phyloP scores from a whole-genome alignment of 2,113 vertebrate species.

The Scomber colias region DNA sequence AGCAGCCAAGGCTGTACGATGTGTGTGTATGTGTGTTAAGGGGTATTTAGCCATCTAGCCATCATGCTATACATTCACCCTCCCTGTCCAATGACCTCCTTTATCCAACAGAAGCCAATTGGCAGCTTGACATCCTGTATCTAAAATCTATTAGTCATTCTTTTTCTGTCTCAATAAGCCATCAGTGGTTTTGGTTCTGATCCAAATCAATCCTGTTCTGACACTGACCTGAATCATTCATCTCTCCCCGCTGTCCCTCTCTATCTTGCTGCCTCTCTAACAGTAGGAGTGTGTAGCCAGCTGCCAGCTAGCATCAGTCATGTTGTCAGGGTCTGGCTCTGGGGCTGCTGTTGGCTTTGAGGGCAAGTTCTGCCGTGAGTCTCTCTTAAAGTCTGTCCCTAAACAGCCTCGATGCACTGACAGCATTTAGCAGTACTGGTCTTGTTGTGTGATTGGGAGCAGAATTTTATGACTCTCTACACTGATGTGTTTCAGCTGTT shows the following conservation, averaged over 20 bases:
- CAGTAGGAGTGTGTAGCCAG: conserved; percentile 79
- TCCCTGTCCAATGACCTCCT: conserved; percentile 55
- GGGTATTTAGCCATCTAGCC: conserved; percentile 13
- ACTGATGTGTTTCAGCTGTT: too few relatives aligned
- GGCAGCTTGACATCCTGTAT: conserved; percentile 74
- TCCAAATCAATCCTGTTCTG: conserved; percentile 83
- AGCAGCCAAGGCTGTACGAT: conserved; percentile 41
- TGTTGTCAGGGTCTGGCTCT: conserved; percentile 77
- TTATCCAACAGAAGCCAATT: conserved; percentile 67
- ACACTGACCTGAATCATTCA: conserved; percentile 80
- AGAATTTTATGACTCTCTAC: background rate
- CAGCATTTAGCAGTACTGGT: conserved; percentile 47
- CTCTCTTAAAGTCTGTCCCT: conserved; percentile 60
- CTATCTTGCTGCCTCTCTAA: conserved; percentile 75
- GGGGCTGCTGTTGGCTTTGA: conserved; percentile 69
- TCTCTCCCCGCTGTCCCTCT: conserved; percentile 76
- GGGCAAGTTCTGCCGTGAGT: conserved; percentile 58
- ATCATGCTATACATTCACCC: conserved; percentile 2
- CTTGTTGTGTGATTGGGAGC: conserved; percentile 29
- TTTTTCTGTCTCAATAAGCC: conserved; percentile 78
- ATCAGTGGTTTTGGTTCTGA: conserved; percentile 82
- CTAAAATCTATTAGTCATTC: conserved; percentile 81
- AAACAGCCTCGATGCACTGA: conserved; percentile 58
- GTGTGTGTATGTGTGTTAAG: conserved; percentile 17
- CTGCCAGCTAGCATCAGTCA: conserved; percentile 83